Evolutionary conservation across 1,140 invertebrate species (phyloP), one percentile per base, ranked within the genome.

Genomic region (Solenopsis fugax): DNA sequence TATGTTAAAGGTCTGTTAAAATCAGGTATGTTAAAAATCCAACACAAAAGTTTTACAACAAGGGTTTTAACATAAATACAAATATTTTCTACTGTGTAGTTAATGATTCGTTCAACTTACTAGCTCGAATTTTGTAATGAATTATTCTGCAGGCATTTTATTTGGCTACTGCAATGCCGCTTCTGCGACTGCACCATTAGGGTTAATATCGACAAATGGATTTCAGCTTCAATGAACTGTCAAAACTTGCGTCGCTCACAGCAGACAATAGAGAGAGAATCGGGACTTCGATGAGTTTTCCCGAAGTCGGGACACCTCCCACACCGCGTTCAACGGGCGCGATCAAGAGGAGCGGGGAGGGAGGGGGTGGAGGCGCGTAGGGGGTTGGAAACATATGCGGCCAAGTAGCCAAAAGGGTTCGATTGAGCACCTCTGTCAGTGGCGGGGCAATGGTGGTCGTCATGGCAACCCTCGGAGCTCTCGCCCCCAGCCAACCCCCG

Each of bases 381-480:
- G 41, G 58, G 58, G 50, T 29, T 60, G 34, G 56, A 54, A 67
- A 73, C 85, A 58, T 88, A 71, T 85, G 69, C 69, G 71, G 64
- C 75, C 50, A 76, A 67, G 34, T 62, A 58, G 58, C 62, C 52
- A 84, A 91, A 91, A 92, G 91, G 87, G 87, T 92, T 92, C 82
- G 91, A 88, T 92, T 92, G 92, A 93, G 92, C 90, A 93, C 89
- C 92, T 69, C 90, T 93, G 90, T 80, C 85, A 60, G 81, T 88
- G 84, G 91, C 92, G 87, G 91, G 90, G 91, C 87, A 85, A 87
- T 85, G 91, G 81, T 92, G 87, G 92, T 93, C 62, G 90, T 87
- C 92, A 93, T 93, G 87, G 91, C 88, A 92, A 93, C 92, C 45
- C 82, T 85, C 62, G 24, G 69, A 76, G 87, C 88, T 91, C 73